Evolutionary conservation across 2,113 vertebrate species (phyloP).

Genomic region (Alouatta palliata): DNA sequence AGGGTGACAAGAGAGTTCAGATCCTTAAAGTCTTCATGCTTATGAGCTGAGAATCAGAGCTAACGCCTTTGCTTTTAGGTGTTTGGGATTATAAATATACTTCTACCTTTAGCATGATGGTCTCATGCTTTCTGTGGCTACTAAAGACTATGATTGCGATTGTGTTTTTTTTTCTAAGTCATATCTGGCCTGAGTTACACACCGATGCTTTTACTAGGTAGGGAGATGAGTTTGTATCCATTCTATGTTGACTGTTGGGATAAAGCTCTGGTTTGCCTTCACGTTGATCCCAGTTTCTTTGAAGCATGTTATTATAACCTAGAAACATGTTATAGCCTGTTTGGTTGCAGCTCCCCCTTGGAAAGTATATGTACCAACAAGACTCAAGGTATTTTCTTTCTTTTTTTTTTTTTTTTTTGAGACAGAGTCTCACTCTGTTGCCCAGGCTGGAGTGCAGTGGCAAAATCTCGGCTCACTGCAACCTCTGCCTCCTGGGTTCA

Average conservation of each 20-base stretch:
- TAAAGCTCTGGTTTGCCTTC: not conserved
- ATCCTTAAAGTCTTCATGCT: not conserved
- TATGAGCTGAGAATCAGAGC: not conserved
- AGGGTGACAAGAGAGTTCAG: not conserved
- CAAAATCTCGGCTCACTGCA: too few species aligned
- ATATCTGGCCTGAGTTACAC: constrained; percentile 23
- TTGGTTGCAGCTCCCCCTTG: not conserved
- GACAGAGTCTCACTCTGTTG: too few species aligned
- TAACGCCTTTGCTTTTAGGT: not conserved
- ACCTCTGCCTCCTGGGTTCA: too few species aligned
- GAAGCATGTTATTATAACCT: not conserved
- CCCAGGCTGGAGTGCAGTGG: too few species aligned
- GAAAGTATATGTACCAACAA: not conserved
- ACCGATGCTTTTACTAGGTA: not conserved
- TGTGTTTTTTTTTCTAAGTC: not conserved
- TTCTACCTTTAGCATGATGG: not conserved
- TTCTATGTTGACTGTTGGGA: not conserved
- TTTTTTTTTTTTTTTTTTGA: too few species aligned
- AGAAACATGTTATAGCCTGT: not conserved
- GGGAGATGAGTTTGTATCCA: not conserved
- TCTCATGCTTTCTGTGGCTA: constrained; percentile 9
- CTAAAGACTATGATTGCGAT: not conserved
- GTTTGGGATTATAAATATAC: not conserved
- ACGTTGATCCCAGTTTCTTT: not conserved
- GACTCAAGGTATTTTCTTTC: constrained; percentile 6